phyloP scores from a whole-genome alignment of 2,888 invertebrate species.

The Campoletis raptor region DNA sequence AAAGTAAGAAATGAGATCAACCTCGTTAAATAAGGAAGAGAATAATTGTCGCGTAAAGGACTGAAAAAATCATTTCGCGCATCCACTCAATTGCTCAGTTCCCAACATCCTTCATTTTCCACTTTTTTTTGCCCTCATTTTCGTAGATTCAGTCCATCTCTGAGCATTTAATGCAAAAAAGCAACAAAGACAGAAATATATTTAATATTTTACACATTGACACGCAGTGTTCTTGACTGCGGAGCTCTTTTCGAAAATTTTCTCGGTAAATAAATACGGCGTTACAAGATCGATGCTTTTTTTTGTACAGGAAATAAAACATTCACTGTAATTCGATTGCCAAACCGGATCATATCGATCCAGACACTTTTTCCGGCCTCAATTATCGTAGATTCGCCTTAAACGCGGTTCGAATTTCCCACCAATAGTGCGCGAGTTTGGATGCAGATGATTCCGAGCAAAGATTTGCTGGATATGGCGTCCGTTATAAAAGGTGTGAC shows the following conservation, averaged over 20 bases:
- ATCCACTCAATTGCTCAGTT: too few species aligned
- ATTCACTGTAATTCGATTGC: background rate
- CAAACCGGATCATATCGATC: too few species aligned
- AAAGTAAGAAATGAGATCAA: constrained; percentile 71
- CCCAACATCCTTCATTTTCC: too few species aligned
- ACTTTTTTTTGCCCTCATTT: background rate
- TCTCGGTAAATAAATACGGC: background rate
- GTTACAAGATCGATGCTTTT: background rate
- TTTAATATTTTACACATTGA: constrained; percentile 30
- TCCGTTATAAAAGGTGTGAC: constrained; percentile 83
- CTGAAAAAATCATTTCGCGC: too few species aligned
- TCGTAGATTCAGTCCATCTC: too few species aligned
- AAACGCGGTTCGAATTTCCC: background rate
- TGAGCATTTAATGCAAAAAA: too few species aligned
- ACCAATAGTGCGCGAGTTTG: background rate
- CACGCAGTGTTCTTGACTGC: constrained; percentile 41
- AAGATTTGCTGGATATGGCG: constrained; percentile 83
- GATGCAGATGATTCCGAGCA: constrained; percentile 24
- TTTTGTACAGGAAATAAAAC: background rate
- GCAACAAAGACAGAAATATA: background rate
- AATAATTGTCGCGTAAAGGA: too few species aligned
- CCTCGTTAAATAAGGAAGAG: background rate
- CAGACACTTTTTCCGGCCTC: too few species aligned
- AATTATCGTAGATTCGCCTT: too few species aligned
- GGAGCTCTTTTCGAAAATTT: constrained; percentile 11